Evolutionary conservation across 2,888 invertebrate species (phyloP), one percentile per base, ranked within the genome.

Genomic region (Cheiracanthium punctorium): DNA sequence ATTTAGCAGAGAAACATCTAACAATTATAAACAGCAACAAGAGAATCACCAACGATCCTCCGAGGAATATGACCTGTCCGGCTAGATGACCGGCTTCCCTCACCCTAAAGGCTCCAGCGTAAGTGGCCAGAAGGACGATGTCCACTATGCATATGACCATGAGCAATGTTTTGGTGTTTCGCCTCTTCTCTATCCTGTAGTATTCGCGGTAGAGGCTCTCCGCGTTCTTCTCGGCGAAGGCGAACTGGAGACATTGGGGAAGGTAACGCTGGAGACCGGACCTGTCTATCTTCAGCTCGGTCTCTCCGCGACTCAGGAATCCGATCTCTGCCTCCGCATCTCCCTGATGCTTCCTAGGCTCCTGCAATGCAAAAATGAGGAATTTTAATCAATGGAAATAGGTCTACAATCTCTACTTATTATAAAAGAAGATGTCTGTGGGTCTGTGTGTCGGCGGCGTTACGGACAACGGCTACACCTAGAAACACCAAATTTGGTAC

Each of bases 151-250:
- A 69, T 29, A 89, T 81, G 32, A 94, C 92, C 24, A 95, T 92
- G 91, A 95, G 95, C 91, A 95, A 94, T 91, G 88, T 82, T 64
- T 94, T 94, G 65, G 95, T 92, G 41, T 95, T 95, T 70, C 94
- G 94, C 71, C 95, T 93, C 90, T 95, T 94, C 91, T 95, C 95
- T 90, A 95, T 94, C 69, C 94, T 93, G 90, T 94, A 94, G 91
- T 95, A 95, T 88, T 94, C 94, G 89, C 94, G 94, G 91, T 95
- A 95, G 5, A 95, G 93, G 90, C 93, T 93, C 90, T 95, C 95
- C 89, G 95, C 92, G 74, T 94, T 93, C 10, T 93, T 92, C 90
- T 94, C 94, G 43, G 94, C 92, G 91, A 94, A 94, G 67, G 93
- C 93, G 76, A 93, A 91, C 88, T 92, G 92, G 52, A 93, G 86